Evolutionary conservation across 2,113 vertebrate genomes (phyloP), one percentile per base, ranked within the genome.

Genomic region (Ptilonorhynchus violaceus): DNA sequence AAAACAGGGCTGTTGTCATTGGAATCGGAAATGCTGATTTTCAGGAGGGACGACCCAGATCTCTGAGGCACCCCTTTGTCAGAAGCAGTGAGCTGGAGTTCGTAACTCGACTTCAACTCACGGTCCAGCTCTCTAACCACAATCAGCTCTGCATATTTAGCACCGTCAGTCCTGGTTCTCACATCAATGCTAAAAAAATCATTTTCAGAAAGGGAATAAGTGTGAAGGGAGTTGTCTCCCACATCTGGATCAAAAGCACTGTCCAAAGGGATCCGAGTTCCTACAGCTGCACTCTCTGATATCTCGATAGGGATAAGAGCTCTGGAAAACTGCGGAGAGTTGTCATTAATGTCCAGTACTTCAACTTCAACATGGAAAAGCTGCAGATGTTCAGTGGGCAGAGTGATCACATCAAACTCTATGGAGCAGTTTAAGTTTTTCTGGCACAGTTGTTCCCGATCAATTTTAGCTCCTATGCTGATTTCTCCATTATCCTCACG

Each of bases 1-100:
- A 99, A 99, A 16, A 94, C 97, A 1, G 99, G 99, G 88, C 99
- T 99, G 97, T 99, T 99, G 97, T 99, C 99, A 28, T 99, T 99
- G 62, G 99, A 99, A 87, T 99, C 99, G 0, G 99, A 99, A 84
- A 99, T 98, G 96, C 98, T 99, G 58, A 99, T 99, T 96, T 99
- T 99, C 25, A 99, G 97, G 7, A 99, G 83, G 49, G 99, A 99
- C 0, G 99, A 99, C n/a, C 99, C 99, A 33, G 99, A 99, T 39
- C 98, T 98, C 62, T 98, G 99, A 9, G 99, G 99, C 4, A 98
- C 98, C 27, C 99, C 99, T 60, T 99, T 99, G 93, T 99, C 99
- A 0, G 99, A 99, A 62, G 99, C 99, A 1, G 98, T 99, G 47
- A 99, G 99, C 9, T 98, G 98, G 16, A 99, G 98, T 93, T 99